These are phyloP conservation scores for Calephelis nemesis DNA, from an alignment of 1,140 invertebrate genomes.

Conservation along the genomic window DNA sequence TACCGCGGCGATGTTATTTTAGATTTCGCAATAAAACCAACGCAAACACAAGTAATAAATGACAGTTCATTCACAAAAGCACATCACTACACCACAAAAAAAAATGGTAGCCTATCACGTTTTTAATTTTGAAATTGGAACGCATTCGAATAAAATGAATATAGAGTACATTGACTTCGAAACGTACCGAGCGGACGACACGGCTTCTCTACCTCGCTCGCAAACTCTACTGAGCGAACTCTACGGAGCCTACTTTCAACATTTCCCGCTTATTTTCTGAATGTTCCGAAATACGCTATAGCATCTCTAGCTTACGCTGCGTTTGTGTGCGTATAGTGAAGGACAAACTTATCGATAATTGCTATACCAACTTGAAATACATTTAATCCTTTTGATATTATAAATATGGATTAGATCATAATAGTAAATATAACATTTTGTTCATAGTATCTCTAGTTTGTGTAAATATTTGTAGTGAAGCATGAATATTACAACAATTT, in stretches of 20 bases:
- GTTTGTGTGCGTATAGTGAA: constrained; percentile 41
- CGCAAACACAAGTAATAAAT: constrained; percentile 44
- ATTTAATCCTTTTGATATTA: neutral
- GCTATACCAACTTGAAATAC: neutral
- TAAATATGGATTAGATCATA: neutral
- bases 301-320: constrained; percentile 40
- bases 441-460: too few species aligned
- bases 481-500: too few species aligned
- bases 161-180: constrained; percentile 27
- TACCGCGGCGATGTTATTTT: constrained; percentile 64
- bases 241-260: constrained; percentile 38
- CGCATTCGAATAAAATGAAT: constrained; percentile 33
- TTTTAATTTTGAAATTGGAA: constrained; percentile 36
- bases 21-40: constrained; percentile 57
- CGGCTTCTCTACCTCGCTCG: constrained; percentile 47
- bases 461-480: too few species aligned
- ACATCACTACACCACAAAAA: constrained; percentile 38
- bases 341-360: constrained; percentile 34
- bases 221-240: constrained; percentile 47
- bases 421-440: too few species aligned
- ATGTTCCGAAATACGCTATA: constrained; percentile 35
- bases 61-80: constrained; percentile 59
- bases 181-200: constrained; percentile 53
- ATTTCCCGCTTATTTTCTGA: constrained; percentile 56
- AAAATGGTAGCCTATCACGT: constrained; percentile 21